phyloP scores from a whole-genome alignment of 2,888 invertebrate species.

The Brenthis daphne region DNA sequence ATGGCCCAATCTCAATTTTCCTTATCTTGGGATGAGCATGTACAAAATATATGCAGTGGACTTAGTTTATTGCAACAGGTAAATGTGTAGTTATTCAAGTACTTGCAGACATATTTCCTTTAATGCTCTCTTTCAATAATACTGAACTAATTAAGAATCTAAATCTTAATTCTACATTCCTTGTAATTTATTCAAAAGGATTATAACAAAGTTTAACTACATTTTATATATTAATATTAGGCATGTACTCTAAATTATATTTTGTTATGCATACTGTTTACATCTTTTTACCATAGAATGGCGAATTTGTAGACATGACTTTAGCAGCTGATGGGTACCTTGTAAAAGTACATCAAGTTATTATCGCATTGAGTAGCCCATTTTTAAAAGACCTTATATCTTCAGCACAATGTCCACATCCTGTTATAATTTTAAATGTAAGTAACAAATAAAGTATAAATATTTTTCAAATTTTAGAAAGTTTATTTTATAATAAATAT shows the following conservation, averaged over 20 bases:
- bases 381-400: constrained; percentile 70
- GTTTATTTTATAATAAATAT: background rate
- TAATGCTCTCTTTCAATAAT: background rate
- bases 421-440: constrained; percentile 75
- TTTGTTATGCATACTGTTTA: background rate
- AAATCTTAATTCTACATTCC: no score
- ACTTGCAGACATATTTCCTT: background rate
- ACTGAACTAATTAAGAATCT: no score
- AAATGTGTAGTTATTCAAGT: constrained; percentile 23
- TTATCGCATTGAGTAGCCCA: constrained; percentile 74
- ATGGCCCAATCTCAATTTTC: constrained; percentile 52
- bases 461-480: background rate
- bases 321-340: constrained; percentile 73
- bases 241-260: background rate
- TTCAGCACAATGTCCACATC: constrained; percentile 66
- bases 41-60: constrained; percentile 59
- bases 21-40: constrained; percentile 61
- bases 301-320: constrained; percentile 77
- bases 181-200: no score
- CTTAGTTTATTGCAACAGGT: constrained; percentile 65
- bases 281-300: constrained; percentile 54
- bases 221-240: no score
- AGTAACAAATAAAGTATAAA: constrained; percentile 41
- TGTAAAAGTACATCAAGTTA: constrained; percentile 74
- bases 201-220: no score